Evolutionary conservation across 2,888 invertebrate genomes (phyloP).

Genomic region (Ommatoiulus sabulosus): DNA sequence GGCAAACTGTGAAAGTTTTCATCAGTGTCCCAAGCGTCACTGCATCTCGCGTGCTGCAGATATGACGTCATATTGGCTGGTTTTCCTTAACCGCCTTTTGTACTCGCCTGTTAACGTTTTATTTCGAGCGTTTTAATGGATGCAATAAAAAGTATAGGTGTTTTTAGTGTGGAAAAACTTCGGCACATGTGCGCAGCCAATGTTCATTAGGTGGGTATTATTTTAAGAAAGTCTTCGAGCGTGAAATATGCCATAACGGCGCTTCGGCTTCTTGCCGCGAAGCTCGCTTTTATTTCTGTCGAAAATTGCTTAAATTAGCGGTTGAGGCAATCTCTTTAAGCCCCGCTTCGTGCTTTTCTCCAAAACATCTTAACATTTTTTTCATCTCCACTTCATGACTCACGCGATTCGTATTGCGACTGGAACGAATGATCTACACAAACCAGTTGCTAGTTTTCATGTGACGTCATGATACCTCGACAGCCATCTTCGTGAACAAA

Average conservation of each 20-base stretch:
- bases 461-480: background rate
- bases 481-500: background rate
- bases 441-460: too few species aligned
- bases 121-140: background rate
- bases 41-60: too few species aligned
- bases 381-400: background rate
- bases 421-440: too few species aligned
- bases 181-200: background rate
- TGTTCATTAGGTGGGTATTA: conserved; percentile 10
- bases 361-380: background rate
- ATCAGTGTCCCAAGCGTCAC: too few species aligned
- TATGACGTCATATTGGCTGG: too few species aligned
- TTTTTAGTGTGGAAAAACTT: background rate
- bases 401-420: too few species aligned
- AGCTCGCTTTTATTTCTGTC: background rate
- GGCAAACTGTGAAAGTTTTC: too few species aligned
- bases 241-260: background rate
- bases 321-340: background rate
- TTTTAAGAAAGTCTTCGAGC: conserved; percentile 8
- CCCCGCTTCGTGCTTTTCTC: background rate
- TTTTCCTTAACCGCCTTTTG: too few species aligned
- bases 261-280: background rate
- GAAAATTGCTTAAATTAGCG: background rate
- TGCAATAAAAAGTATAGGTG: background rate
- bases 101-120: too few species aligned